phyloP scores from a whole-genome alignment of 1,140 invertebrate species.

The Dreissena polymorpha region DNA sequence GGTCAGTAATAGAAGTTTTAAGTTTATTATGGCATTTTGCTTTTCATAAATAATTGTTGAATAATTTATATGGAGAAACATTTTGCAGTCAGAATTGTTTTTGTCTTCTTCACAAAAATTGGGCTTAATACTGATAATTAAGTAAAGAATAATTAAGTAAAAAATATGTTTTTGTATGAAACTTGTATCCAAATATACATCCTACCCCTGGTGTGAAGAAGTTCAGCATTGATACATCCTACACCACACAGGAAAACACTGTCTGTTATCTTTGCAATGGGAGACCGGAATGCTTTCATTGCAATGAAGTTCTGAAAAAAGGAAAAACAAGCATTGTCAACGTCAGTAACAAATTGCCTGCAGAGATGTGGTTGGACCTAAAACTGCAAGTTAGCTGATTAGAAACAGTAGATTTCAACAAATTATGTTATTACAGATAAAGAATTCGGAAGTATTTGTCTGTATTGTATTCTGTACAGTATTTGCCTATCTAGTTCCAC shows the following conservation, averaged over 20 bases:
- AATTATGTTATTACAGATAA: too few species aligned
- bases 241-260: constrained; percentile 83
- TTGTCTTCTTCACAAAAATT: not conserved
- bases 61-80: not conserved
- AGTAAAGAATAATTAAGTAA: not conserved
- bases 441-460: too few species aligned
- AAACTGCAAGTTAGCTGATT: too few species aligned
- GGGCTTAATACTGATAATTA: not conserved
- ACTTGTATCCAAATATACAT: constrained; percentile 79
- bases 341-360: too few species aligned
- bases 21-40: not conserved
- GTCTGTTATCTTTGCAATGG: constrained; percentile 79
- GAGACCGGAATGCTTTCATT: constrained; percentile 41
- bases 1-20: not conserved
- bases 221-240: constrained; percentile 80
- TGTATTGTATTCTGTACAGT: too few species aligned
- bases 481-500: too few species aligned
- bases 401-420: too few species aligned
- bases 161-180: not conserved
- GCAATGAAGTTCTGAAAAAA: not conserved
- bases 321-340: too few species aligned
- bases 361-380: too few species aligned
- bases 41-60: not conserved
- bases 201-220: constrained; percentile 79
- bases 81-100: not conserved